These are phyloP conservation scores for Alloscopus bannaensis DNA, from an alignment of 2,888 invertebrate genomes.

Conservation along the genomic window DNA sequence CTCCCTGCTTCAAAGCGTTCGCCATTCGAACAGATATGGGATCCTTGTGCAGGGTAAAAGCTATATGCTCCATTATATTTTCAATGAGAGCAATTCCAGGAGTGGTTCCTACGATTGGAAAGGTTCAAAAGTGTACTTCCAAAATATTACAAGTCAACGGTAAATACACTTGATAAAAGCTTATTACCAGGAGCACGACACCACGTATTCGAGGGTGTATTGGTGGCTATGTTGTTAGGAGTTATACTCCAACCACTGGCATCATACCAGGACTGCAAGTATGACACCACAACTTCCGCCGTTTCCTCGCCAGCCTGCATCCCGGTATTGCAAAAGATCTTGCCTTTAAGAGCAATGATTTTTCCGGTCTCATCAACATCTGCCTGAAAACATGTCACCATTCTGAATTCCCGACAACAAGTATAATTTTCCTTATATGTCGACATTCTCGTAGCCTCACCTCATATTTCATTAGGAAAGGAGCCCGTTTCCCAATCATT, in stretches of 20 bases:
- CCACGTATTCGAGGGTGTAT: slow-evolving; percentile 75
- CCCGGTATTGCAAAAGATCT: slow-evolving; percentile 75
- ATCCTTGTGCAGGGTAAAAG: slow-evolving; percentile 79
- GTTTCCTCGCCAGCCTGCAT: slow-evolving; percentile 73
- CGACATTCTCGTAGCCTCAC: slow-evolving; percentile 71
- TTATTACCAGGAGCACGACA: slow-evolving; percentile 75
- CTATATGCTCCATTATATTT: slow-evolving; percentile 82
- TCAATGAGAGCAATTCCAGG: slow-evolving; percentile 82
- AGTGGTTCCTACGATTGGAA: slow-evolving; percentile 77
- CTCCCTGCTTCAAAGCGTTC: slow-evolving; percentile 78
- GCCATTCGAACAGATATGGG: slow-evolving; percentile 79
- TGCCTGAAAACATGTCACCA: too few species aligned
- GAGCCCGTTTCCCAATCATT: slow-evolving; percentile 82
- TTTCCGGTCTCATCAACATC: slow-evolving; percentile 74
- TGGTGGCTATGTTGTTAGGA: slow-evolving; percentile 75
- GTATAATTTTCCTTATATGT: not conserved
- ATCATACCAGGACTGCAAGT: slow-evolving; percentile 73
- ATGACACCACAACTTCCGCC: slow-evolving; percentile 52
- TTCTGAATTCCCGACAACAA: slow-evolving; percentile 5
- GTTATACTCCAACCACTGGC: slow-evolving; percentile 75
- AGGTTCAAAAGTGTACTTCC: slow-evolving; percentile 5
- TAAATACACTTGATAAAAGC: too few species aligned
- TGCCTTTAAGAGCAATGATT: slow-evolving; percentile 74
- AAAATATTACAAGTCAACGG: too few species aligned
- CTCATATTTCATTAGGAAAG: slow-evolving; percentile 82